Evolutionary conservation across 1,140 invertebrate genomes (phyloP).

Genomic region (Drosophila neocordata): DNA sequence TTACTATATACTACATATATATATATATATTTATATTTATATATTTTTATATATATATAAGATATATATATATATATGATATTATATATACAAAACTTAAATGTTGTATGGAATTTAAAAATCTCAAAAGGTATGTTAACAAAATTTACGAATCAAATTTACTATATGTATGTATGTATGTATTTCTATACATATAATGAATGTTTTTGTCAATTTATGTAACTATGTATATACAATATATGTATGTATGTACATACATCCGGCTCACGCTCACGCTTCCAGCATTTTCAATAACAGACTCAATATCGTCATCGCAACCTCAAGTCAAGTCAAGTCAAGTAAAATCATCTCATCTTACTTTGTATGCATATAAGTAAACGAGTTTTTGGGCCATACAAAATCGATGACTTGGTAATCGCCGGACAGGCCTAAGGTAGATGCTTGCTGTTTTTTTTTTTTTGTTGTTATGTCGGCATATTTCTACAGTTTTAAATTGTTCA

Average conservation of each 20-base stretch:
- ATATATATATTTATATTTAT: not conserved
- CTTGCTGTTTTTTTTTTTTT: constrained; percentile 23
- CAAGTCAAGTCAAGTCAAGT: constrained; percentile 2
- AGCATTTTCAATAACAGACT: constrained; percentile 64
- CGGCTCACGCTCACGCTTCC: constrained; percentile 65
- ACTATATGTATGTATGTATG: constrained; percentile 4
- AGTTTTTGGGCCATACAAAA: constrained; percentile 49
- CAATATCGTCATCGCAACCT: constrained; percentile 45
- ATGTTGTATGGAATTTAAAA: not conserved
- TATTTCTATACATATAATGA: constrained; percentile 26
- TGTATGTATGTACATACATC: constrained; percentile 50
- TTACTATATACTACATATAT: not conserved
- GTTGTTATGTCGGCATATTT: constrained; percentile 43
- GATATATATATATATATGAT: too few species aligned
- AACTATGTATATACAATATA: not conserved
- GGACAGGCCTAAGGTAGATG: constrained; percentile 23
- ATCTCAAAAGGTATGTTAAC: not conserved
- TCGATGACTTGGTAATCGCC: constrained; percentile 41
- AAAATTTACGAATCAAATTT: not conserved
- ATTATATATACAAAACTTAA: too few species aligned
- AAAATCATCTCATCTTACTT: constrained; percentile 40
- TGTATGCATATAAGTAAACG: constrained; percentile 68
- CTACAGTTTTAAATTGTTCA: constrained; percentile 43
- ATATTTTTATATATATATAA: not conserved
- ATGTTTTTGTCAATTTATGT: too few species aligned